Percentiles rank a stretch among this genome's conserved stretches.
These are phyloP conservation scores for Calliphora vicina DNA, from an alignment of 1,140 invertebrate species.

Conservation along the genomic window DNA sequence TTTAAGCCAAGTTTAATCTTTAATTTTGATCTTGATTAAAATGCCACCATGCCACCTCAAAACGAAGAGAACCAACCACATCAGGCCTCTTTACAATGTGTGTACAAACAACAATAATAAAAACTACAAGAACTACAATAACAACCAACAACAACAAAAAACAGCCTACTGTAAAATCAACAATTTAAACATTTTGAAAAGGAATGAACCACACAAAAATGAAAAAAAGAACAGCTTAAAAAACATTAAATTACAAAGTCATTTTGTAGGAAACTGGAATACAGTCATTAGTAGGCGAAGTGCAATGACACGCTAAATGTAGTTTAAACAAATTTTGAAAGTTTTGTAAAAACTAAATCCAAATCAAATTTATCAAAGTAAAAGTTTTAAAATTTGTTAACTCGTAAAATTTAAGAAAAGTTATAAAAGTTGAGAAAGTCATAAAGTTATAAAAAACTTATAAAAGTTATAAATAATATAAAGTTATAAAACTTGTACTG, in stretches of 20 bases:
- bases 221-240: background rate
- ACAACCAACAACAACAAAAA: background rate
- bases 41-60: slow-evolving; percentile 11
- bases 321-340: background rate
- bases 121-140: background rate
- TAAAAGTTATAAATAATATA: too few species aligned
- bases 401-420: too few species aligned
- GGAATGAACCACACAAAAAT: background rate
- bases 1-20: slow-evolving; percentile 16
- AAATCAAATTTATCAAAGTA: too few species aligned
- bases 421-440: too few species aligned
- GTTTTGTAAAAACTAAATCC: too few species aligned
- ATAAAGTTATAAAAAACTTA: too few species aligned
- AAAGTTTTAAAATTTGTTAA: too few species aligned
- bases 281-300: background rate
- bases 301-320: background rate
- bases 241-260: slow-evolving; percentile 1
- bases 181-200: background rate
- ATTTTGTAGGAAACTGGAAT: background rate
- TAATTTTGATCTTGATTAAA: slow-evolving; percentile 7
- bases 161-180: background rate
- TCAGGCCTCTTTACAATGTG: background rate
- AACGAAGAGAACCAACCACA: background rate
- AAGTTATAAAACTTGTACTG: too few species aligned
- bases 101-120: background rate